Evolutionary conservation across 2,113 vertebrate genomes (phyloP).

Genomic region (Scomber japonicus): DNA sequence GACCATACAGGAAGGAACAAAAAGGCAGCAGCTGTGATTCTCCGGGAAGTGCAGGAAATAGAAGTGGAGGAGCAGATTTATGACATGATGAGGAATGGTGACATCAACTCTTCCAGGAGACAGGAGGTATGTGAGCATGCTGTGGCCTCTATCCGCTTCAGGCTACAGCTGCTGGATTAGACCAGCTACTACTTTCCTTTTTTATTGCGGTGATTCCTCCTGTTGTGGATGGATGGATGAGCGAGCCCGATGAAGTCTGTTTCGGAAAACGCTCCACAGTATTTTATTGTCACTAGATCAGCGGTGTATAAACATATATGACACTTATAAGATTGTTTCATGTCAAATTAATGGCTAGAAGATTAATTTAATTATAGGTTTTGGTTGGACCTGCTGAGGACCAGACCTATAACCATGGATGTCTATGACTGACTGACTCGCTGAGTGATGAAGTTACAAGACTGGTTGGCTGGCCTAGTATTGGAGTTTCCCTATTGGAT

Average conservation of each 20-base stretch:
- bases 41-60: constrained; percentile 4
- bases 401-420: too few relatives aligned
- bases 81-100: constrained; percentile 54
- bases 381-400: too few relatives aligned
- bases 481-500: too few relatives aligned
- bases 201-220: constrained; percentile 26
- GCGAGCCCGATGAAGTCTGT: not conserved
- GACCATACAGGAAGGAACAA: not conserved
- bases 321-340: too few relatives aligned
- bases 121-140: constrained; percentile 52
- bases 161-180: constrained; percentile 54
- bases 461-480: too few relatives aligned
- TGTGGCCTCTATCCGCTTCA: constrained; percentile 41
- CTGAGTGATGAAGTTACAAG: too few relatives aligned
- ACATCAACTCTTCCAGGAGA: constrained; percentile 54
- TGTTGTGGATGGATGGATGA: constrained; percentile 14
- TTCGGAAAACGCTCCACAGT: not conserved
- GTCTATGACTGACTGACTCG: too few relatives aligned
- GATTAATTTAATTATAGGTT: too few relatives aligned
- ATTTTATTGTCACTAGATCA: constrained; percentile 5
- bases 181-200: constrained; percentile 13
- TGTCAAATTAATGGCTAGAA: too few relatives aligned
- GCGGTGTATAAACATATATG: not conserved
- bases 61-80: constrained; percentile 58
- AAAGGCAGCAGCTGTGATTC: constrained; percentile 42